phyloP scores from a whole-genome alignment of 1,140 invertebrate genomes.

The Heliconius congener region DNA sequence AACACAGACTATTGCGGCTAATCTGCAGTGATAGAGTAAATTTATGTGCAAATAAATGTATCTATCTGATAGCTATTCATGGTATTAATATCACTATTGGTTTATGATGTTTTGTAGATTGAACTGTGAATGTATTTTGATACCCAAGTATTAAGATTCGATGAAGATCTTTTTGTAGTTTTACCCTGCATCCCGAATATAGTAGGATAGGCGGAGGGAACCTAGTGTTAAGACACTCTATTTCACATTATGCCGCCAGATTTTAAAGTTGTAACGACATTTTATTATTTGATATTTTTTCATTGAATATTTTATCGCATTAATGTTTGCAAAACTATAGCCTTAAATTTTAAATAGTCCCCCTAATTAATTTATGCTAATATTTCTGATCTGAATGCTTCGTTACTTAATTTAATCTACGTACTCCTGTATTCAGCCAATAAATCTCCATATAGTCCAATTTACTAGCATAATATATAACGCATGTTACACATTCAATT shows the following conservation, averaged over 20 bases:
- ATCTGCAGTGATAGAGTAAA: constrained; percentile 20
- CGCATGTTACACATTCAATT: neutral
- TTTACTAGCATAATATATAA: constrained; percentile 1
- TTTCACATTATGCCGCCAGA: neutral
- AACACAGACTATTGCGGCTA: constrained; percentile 25
- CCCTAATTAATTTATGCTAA: too few relatives aligned
- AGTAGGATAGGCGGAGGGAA: too few relatives aligned
- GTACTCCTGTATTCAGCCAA: neutral
- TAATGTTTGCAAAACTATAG: neutral
- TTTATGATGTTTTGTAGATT: constrained; percentile 3
- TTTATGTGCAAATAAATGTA: constrained; percentile 27
- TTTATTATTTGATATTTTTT: neutral
- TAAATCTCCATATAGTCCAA: neutral
- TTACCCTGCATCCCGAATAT: too few relatives aligned
- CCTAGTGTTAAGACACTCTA: too few relatives aligned
- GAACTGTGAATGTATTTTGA: neutral
- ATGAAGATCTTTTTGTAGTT: too few relatives aligned
- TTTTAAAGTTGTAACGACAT: neutral
- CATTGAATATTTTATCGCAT: neutral
- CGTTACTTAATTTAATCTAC: too few relatives aligned
- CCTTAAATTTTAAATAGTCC: too few relatives aligned
- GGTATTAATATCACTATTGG: neutral
- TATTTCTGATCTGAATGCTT: neutral
- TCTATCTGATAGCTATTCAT: constrained; percentile 15
- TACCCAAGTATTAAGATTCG: too few relatives aligned